Evolutionary conservation across 92 coral and sea anemone genomes (phyloP), one percentile per base, ranked within the genome.

Genomic region (Epizoanthus ramosus): DNA sequence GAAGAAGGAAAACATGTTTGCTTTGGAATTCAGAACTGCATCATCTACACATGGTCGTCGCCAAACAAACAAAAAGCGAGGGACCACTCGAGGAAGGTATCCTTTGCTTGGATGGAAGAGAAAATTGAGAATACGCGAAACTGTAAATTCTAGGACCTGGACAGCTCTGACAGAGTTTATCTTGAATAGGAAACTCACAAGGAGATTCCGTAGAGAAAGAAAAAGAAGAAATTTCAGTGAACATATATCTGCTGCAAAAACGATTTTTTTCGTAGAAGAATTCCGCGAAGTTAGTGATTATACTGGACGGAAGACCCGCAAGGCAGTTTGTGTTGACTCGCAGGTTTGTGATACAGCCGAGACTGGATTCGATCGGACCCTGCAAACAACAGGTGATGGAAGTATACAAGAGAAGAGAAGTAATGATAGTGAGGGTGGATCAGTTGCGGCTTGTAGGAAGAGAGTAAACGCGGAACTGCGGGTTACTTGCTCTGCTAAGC

Each of bases 81-180:
- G 14, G 14, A 2, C 54, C 14, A 6, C 15, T 28, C 71, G 21
- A 28, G 33, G 22, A 67, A 67, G 72, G 37, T 16, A 25, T 5
- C 21, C 72, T 15, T 67, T 67, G 22, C 7, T 16, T 33, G 47
- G 72, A 9, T 33, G 72, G 72, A 67, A 67, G 33, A 67, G n/a
- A 41, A 67, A 16, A 67, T 9, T 17, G 19, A 67, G 31, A 67
- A 24, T 9, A 1, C 31, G 9, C 31, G 5, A 2, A 15, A 0
- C 72, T 33, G 72, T 33, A 15, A 67, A 33, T 67, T 67, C 3
- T 33, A 67, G n/a, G 31, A 67, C 22, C 72, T 67, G 72, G 72
- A 15, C 50, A 41, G 22, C 43, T 33, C 37, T 67, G 72, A 50
- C 16, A 50, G 54, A 50, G 54, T 12, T 10, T 50, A 50, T 50